Evolutionary conservation across 2,888 invertebrate species (phyloP).

Genomic region (Ditylenchus weischeri): DNA sequence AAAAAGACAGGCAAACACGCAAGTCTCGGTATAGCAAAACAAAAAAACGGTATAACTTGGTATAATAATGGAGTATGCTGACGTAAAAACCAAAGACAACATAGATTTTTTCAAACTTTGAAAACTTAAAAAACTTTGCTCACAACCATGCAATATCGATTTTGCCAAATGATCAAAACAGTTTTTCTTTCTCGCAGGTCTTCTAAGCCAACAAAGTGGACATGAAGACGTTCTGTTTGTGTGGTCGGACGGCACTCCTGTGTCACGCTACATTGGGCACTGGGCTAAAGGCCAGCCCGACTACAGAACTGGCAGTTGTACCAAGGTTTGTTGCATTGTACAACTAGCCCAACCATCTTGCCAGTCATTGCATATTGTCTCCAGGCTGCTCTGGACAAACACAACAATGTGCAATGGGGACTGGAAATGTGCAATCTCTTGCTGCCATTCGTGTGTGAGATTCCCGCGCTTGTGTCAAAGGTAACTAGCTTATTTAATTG

Average conservation of each 20-base stretch:
- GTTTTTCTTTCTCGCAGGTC: constrained; percentile 33
- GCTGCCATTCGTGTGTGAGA: constrained; percentile 87
- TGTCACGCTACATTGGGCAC: constrained; percentile 66
- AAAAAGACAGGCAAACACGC: too few relatives aligned
- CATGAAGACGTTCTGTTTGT: constrained; percentile 46
- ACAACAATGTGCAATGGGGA: constrained; percentile 70
- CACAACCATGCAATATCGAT: neutral
- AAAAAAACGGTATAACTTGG: too few relatives aligned
- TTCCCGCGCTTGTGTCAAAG: constrained; percentile 82
- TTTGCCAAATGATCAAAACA: too few relatives aligned
- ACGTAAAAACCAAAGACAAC: too few relatives aligned
- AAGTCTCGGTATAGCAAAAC: too few relatives aligned
- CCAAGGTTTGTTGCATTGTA: constrained; percentile 59
- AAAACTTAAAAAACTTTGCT: neutral
- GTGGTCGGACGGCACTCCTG: constrained; percentile 57
- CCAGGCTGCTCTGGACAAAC: constrained; percentile 17
- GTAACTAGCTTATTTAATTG: constrained; percentile 27
- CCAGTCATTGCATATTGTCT: neutral
- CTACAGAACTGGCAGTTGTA: constrained; percentile 82
- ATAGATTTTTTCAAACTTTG: too few relatives aligned
- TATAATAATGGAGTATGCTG: too few relatives aligned
- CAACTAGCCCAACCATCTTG: neutral
- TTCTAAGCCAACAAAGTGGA: constrained; percentile 31
- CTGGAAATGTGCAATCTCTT: constrained; percentile 88
- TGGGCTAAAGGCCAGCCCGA: constrained; percentile 87